Conservation (phyloP, 2,888 invertebrate genomes). For the Drosophila mercatorum region DNA sequence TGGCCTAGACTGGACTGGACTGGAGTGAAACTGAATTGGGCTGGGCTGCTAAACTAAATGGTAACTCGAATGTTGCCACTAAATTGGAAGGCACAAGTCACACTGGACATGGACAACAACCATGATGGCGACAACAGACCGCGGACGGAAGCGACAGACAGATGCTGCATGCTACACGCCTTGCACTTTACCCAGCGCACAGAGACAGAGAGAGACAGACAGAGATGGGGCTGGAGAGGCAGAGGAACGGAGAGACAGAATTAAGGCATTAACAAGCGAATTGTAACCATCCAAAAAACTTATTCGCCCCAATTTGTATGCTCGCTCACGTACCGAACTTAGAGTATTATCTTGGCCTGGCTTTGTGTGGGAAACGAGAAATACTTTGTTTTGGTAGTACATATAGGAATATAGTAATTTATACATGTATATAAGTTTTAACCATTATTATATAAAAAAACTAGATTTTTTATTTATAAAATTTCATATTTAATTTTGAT, state of each 20-base stretch:
- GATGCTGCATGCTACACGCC: slow-evolving; percentile 66
- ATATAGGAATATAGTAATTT: background rate
- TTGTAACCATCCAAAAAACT: slow-evolving; percentile 24
- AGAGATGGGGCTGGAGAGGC: background rate
- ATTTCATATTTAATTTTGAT: background rate
- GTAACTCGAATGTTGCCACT: slow-evolving; percentile 35
- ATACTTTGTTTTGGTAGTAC: background rate
- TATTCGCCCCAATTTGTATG: slow-evolving; percentile 15
- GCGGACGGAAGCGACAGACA: slow-evolving; percentile 36
- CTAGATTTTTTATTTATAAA: too few relatives aligned
- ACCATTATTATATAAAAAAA: background rate
- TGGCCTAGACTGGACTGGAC: background rate
- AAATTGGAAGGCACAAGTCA: slow-evolving; percentile 51
- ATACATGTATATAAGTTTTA: background rate
- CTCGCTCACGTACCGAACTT: background rate
- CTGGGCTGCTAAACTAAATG: slow-evolving; percentile 19
- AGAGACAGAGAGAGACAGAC: background rate
- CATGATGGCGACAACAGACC: slow-evolving; percentile 59
- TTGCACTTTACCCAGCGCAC: slow-evolving; percentile 55
- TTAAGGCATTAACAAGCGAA: slow-evolving; percentile 32
- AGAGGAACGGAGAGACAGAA: background rate
- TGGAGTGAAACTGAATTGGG: slow-evolving; percentile 11
- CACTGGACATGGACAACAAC: slow-evolving; percentile 52
- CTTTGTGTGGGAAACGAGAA: background rate
- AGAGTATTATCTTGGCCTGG: background rate